phyloP scores from a whole-genome alignment of 2,888 invertebrate genomes.

The Mimachlamys varia region DNA sequence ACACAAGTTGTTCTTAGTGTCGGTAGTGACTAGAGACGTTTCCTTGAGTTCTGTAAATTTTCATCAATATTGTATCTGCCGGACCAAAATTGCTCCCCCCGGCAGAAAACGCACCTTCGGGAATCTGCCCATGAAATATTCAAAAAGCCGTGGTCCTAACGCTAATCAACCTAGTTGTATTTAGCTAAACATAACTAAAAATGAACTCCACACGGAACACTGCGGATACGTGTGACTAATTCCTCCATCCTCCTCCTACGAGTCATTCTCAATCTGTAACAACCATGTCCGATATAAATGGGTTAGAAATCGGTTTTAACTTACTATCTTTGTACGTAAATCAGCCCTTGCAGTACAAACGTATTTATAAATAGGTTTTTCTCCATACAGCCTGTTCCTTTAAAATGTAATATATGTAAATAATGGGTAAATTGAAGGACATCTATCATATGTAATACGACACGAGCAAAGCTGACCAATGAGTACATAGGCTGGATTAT shows the following conservation, averaged over 20 bases:
- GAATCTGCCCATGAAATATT: slow-evolving; percentile 21
- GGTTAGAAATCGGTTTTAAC: no score
- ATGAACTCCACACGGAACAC: not conserved
- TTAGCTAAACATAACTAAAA: slow-evolving; percentile 1
- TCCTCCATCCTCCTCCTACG: not conserved
- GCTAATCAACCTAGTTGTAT: slow-evolving; percentile 17
- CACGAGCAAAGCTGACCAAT: no score
- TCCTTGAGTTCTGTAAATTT: slow-evolving; percentile 21
- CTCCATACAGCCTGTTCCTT: no score
- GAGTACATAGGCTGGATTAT: no score
- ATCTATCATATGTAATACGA: no score
- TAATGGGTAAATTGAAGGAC: no score
- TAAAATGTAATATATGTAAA: no score
- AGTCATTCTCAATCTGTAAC: not conserved
- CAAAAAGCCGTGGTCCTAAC: not conserved
- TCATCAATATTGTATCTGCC: not conserved
- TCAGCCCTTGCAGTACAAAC: no score
- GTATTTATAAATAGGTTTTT: no score
- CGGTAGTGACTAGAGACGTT: not conserved
- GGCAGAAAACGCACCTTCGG: slow-evolving; percentile 10
- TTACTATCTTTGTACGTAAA: no score
- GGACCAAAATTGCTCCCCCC: not conserved
- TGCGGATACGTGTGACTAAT: not conserved
- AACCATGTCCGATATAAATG: not conserved
- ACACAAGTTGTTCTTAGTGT: no score